Evolutionary conservation across 2,888 invertebrate species (phyloP).

Genomic region (Noctua fimbriata): DNA sequence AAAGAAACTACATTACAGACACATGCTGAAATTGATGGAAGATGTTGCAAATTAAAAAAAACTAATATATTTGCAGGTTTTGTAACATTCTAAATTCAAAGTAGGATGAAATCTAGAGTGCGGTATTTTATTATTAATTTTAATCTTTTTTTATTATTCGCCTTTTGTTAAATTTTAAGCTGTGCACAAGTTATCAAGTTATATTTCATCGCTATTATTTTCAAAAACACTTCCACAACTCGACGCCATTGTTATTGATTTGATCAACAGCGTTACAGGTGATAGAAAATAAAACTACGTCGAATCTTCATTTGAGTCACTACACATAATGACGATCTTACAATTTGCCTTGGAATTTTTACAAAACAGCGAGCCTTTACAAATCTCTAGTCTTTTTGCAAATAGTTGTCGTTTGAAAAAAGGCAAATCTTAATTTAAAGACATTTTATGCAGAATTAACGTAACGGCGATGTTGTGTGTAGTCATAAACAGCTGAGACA

Average conservation of each 20-base stretch:
- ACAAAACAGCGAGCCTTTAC: background rate
- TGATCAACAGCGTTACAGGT: background rate
- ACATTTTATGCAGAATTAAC: background rate
- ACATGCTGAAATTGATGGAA: conserved; percentile 72
- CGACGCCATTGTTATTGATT: background rate
- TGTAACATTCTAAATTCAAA: conserved; percentile 1
- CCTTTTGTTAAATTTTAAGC: background rate
- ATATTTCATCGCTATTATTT: background rate
- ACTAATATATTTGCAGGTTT: background rate
- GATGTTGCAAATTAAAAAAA: conserved; percentile 45
- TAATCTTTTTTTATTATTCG: background rate
- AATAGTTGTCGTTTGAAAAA: background rate
- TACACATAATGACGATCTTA: background rate
- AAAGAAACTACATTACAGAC: conserved; percentile 73
- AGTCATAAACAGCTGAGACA: background rate
- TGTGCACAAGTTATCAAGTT: background rate
- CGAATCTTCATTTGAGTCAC: background rate
- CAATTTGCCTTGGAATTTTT: background rate
- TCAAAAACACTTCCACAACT: background rate
- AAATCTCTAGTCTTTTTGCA: background rate
- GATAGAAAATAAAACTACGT: background rate
- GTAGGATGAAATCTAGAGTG: conserved; percentile 35
- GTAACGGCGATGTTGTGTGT: conserved; percentile 12
- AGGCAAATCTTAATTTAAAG: background rate
- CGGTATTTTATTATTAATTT: background rate